Evolutionary conservation across 2,888 invertebrate species (phyloP).

Genomic region (Pyralis farinalis): DNA sequence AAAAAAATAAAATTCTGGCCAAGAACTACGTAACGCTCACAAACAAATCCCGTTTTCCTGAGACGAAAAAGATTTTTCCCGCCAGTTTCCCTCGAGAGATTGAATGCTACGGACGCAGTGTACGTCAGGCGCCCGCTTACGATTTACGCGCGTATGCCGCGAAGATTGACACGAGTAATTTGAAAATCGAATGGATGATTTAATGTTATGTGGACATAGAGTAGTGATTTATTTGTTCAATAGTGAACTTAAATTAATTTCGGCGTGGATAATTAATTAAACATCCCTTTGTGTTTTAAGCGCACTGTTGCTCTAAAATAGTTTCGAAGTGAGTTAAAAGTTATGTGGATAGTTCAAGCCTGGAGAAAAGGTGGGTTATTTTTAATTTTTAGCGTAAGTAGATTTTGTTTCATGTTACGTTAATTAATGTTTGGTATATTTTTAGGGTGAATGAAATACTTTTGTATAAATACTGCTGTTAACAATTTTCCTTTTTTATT

Average conservation of each 20-base stretch:
- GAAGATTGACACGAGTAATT: conserved; percentile 6
- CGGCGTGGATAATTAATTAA: background rate
- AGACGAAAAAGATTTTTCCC: conserved; percentile 34
- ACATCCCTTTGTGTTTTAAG: background rate
- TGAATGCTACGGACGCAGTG: conserved; percentile 38
- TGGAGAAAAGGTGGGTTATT: background rate
- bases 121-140: conserved; percentile 5
- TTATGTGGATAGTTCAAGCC: background rate
- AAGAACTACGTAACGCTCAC: background rate
- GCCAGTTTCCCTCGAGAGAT: conserved; percentile 44
- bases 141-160: conserved; percentile 6
- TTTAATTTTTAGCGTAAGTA: background rate
- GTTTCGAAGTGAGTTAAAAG: background rate
- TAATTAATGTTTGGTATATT: too few species aligned
- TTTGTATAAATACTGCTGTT: too few species aligned
- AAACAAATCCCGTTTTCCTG: conserved; percentile 1
- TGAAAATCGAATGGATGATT: conserved; percentile 4
- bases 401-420: too few species aligned
- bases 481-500: too few species aligned
- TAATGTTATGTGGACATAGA: background rate
- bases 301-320: background rate
- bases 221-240: background rate
- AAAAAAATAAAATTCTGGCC: too few species aligned
- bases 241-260: background rate
- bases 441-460: too few species aligned